Evolutionary conservation across 2,113 vertebrate genomes (phyloP).

Genomic region (Podocnemis expansa): DNA sequence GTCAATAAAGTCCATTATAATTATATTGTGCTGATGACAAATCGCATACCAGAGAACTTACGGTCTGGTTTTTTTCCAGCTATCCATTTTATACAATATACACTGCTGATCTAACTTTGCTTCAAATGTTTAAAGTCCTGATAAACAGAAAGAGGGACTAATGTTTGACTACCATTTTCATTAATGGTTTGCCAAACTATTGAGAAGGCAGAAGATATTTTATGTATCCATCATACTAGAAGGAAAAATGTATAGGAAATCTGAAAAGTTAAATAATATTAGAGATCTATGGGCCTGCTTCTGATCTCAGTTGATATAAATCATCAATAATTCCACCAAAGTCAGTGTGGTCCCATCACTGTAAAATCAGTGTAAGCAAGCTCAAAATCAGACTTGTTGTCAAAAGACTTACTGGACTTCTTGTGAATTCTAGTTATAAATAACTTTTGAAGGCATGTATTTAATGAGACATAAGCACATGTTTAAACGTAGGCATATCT

Average conservation of each 20-base stretch:
- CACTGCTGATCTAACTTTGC: neutral
- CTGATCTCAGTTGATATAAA: neutral
- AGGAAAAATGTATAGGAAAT: neutral
- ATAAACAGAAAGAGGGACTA: neutral
- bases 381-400: neutral
- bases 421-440: neutral
- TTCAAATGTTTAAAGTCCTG: neutral
- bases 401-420: neutral
- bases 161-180: neutral
- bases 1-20: constrained; percentile 65
- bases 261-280: neutral
- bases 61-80: neutral
- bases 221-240: neutral
- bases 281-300: neutral
- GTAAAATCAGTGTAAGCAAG: neutral
- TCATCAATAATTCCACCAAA: neutral
- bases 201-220: neutral
- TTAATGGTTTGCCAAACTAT: neutral
- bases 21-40: constrained; percentile 68
- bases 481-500: neutral
- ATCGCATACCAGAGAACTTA: constrained; percentile 23
- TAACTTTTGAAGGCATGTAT: neutral
- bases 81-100: constrained; percentile 1
- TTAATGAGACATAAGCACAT: neutral
- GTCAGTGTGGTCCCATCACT: fast-evolving